Evolutionary conservation across 2,113 vertebrate species (phyloP).

Genomic region (Pelvicachromis taeniatus): DNA sequence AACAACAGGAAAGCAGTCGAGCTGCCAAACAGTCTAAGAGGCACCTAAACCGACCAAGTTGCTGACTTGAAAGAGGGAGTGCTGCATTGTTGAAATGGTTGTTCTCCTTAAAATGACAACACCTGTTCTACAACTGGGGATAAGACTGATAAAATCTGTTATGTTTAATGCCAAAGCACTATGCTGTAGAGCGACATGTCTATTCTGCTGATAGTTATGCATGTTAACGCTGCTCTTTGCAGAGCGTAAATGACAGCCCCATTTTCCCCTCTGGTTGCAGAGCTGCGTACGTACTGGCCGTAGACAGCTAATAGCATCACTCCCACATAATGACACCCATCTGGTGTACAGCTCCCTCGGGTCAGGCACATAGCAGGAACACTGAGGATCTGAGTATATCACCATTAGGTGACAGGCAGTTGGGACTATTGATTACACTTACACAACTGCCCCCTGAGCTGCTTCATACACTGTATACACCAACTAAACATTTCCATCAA

Average conservation of each 20-base stretch:
- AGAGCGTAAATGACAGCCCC: background rate
- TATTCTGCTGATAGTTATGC: background rate
- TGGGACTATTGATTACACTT: constrained; percentile 64
- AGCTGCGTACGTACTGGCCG: background rate
- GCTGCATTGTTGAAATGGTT: background rate
- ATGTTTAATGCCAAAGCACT: background rate
- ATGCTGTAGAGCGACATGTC: background rate
- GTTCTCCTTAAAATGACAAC: background rate
- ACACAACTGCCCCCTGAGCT: constrained; percentile 42
- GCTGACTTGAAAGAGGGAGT: background rate
- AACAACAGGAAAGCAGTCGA: background rate
- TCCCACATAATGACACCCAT: constrained; percentile 49
- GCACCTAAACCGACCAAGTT: background rate
- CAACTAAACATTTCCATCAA: constrained; percentile 33
- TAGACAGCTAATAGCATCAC: constrained; percentile 23
- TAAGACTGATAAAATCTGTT: background rate
- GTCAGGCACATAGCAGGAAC: constrained; percentile 4
- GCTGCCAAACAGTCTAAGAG: constrained; percentile 6
- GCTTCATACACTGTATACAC: constrained; percentile 1
- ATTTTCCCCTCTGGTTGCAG: background rate
- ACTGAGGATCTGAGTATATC: constrained; percentile 8
- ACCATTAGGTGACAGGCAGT: constrained; percentile 36
- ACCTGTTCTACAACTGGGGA: background rate
- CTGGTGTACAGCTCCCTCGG: constrained; percentile 31
- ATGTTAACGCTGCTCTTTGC: background rate